phyloP scores from a whole-genome alignment of 2,113 vertebrate genomes.

The Echinops telfairi region DNA sequence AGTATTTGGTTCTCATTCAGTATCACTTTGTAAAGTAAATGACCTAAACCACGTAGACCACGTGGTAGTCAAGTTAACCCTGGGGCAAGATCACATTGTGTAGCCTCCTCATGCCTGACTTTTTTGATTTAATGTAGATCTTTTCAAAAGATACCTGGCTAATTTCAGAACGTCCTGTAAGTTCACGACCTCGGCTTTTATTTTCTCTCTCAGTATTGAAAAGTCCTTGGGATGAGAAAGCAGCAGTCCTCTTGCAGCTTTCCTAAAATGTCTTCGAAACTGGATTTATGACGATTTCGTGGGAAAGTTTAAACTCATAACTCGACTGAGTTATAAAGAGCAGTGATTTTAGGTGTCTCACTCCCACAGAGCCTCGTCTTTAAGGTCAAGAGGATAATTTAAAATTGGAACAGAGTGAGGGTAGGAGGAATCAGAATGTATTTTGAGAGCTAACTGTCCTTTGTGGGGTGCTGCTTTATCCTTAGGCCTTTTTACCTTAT shows the following conservation, averaged over 20 bases:
- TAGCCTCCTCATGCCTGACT: background rate
- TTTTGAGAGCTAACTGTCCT: conserved; percentile 33
- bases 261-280: conserved; percentile 12
- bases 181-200: conserved; percentile 19
- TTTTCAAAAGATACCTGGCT: background rate
- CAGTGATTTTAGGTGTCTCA: conserved; percentile 49
- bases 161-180: conserved; percentile 16
- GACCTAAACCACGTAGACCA: background rate
- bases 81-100: background rate
- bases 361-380: conserved; percentile 42
- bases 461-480: background rate
- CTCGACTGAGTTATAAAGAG: background rate
- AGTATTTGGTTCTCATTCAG: background rate
- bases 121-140: background rate
- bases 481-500: conserved; percentile 17
- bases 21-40: background rate
- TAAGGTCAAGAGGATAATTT: conserved; percentile 77
- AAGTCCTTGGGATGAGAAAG: conserved; percentile 50
- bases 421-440: background rate
- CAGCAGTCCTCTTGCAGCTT: conserved; percentile 28
- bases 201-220: conserved; percentile 1
- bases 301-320: conserved; percentile 67
- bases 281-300: conserved; percentile 68
- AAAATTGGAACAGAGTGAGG: conserved; percentile 52
- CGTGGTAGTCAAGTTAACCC: conserved; percentile 22